Base-by-base conservation (phyloP, 2,113 vertebrate genomes). In the Forbesichthys agassizii region DNA sequence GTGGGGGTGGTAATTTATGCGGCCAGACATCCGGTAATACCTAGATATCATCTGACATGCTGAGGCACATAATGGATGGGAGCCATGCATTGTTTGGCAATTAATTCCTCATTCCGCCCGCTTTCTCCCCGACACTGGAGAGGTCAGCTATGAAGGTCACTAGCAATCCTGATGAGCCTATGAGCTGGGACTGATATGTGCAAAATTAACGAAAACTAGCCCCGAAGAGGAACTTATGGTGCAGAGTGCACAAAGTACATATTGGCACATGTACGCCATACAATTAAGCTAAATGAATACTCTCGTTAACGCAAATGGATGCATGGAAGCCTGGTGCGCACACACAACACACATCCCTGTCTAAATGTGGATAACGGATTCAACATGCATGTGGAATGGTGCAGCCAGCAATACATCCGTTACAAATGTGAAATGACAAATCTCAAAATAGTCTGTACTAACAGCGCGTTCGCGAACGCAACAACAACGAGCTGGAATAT, bases 11-110 rank as follows among this genome's bases (percentile, higher is more conserved):
- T 95, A 93, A 95, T 94, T 94, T 93, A 94, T 91, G 87, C 81
- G 86, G 88, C 86, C 78, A 93, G 94, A 92, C 92, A 93, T 92
- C 90, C 83, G 86, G 90, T 94, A 93, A 94, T 88, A 93, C 93
- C 90, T 72, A 54, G 87, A 94, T 95, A 92, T 91, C 90, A 95
- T 95, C 90, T 92, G 93, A 94, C 93, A 95, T 94, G 94, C 95
- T 94, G 93, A 92, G 79, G 82, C 91, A 90, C 88, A 84, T 95
- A 95, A 95, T 95, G 92, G 93, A 96, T 92, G 90, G 92, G 92
- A 89, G 90, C 90, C 87, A 70, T 89, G 93, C 90, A 94, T 92
- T 93, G 92, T 94, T 94, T 93, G 92, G 91, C 93, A 94, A 95
- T 95, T 95, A 94, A 95, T 92, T 92, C 92, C 87, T 92, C 92